Evolutionary conservation across 2,888 invertebrate species (phyloP).

Genomic region (Thera obeliscata): DNA sequence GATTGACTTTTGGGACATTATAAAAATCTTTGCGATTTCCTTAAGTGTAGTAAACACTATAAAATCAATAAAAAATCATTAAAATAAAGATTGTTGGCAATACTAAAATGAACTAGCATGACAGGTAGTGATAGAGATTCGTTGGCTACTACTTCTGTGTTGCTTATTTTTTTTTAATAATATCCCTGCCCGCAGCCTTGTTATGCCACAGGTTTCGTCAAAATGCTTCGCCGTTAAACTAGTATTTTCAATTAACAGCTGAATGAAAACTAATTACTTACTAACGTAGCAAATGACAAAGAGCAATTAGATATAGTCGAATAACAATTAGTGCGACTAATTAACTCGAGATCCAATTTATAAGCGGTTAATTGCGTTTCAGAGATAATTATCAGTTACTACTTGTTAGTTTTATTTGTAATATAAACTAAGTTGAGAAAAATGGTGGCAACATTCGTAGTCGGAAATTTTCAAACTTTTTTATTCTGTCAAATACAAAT

Average conservation of each 20-base stretch:
- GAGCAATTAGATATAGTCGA: constrained; percentile 51
- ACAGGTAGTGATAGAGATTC: too few species aligned
- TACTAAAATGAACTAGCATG: too few species aligned
- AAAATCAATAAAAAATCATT: too few species aligned
- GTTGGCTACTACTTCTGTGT: too few species aligned
- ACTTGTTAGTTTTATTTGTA: constrained; percentile 7
- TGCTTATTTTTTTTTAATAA: too few species aligned
- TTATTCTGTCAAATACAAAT: too few species aligned
- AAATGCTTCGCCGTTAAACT: constrained; percentile 21
- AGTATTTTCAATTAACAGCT: constrained; percentile 27
- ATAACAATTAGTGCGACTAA: constrained; percentile 60
- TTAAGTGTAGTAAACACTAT: too few species aligned
- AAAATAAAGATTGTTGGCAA: too few species aligned
- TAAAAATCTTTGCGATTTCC: too few species aligned
- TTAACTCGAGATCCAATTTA: constrained; percentile 65
- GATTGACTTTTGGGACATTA: too few species aligned
- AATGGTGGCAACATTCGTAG: not conserved
- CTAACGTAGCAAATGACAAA: constrained; percentile 37
- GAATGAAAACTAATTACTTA: constrained; percentile 37
- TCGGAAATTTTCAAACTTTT: too few species aligned
- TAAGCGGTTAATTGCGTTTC: constrained; percentile 67
- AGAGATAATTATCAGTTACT: constrained; percentile 55
- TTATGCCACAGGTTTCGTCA: not conserved
- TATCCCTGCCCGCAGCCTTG: too few species aligned
- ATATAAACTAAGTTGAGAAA: not conserved